Evolutionary conservation across 2,113 vertebrate genomes (phyloP), one percentile per base, ranked within the genome.

Genomic region (Crotalus horridus): DNA sequence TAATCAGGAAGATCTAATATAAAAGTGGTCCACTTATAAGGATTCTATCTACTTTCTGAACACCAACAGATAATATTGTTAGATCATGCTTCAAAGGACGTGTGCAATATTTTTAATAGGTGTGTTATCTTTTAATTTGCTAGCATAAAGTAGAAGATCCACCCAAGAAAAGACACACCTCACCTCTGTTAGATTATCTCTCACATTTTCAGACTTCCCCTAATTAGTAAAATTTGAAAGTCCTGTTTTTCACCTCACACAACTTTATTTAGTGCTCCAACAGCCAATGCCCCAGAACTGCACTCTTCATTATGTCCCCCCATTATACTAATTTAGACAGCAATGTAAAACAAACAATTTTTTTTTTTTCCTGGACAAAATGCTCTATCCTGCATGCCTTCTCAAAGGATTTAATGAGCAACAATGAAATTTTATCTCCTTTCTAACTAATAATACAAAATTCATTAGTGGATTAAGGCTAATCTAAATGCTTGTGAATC

Each of bases 381-480:
- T 69, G 1, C 3, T n/a, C 4, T 33, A 17, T 20, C 69, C 53
- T 95, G 88, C 29, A 3, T 88, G 1, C 89, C 26, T 87, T 17
- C 29, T 29, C 21, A 94, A 94, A 92, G 24, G 58, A 88, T 94
- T 90, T 39, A 93, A 94, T 33, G 90, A 90, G 1, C 8, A 94
- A 3, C 6, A 21, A 59, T 91, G 74, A 93, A 95, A 94, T 94
- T 92, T 89, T 96, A 89, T 95, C 91, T 95, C 91, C 81, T 51
- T 95, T 74, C 92, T 95, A 94, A 95, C 93, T 94, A 93, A 94
- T 2, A 7, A 92, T 55, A 94, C 91, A 94, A 93, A 81, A 97
- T 94, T 93, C 64, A 96, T 96, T 96, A 97, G 90, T 95, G 89
- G 92, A 96, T 97, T 97, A 95, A 93, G 92, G 69, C 54, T 96